Base-by-base conservation (phyloP, 2,888 invertebrate species). In the Leptinotarsa tumamoca region DNA sequence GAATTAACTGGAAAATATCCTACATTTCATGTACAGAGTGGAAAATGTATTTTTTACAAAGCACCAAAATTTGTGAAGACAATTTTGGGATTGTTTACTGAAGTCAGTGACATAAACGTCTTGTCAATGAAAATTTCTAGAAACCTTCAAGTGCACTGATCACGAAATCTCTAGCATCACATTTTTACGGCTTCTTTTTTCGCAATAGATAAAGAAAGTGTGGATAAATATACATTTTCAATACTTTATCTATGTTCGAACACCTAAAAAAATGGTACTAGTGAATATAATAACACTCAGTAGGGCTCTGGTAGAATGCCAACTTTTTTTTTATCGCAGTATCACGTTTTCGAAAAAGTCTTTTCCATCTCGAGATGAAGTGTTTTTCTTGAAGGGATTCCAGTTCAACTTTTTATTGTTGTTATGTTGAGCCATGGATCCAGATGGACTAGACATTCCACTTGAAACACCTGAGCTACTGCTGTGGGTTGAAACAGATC, bases 341-440 rank as follows among this genome's bases (percentile, higher is more conserved):
- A 89, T 89, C 72, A 89, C 87, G 79, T 89, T 89, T 71, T 89
- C 89, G 71, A 86, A 88, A 78, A 87, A 88, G 80, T 88, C 88
- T 82, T 88, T 90, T 85, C 90, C 92, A 83, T 90, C 90, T 71
- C 92, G 90, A 1, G 90, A 84, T 3, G 91, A 89, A 80, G 82
- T 79, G 74, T 93, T 91, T 68, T 93, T 90, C 77, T 93, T 91
- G 89, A 95, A 95, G 0, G 94, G 94, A 86, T 94, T 95, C 94
- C 94, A 94, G 52, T 91, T 86, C 50, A 87, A 81, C 61, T 87
- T 81, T 78, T 85, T 84, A 61, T 80, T 83, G 66, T 79, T 80
- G 33, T 85, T 82, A 72, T 88, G 88, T 80, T 89, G 88, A 43
- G 91, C 90, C 76, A 91, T 89, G 15, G 91, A 91, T 68, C 91